Evolutionary conservation across 2,113 vertebrate genomes (phyloP), one percentile per base, ranked within the genome.

Genomic region (Acanthochromis polyacanthus): DNA sequence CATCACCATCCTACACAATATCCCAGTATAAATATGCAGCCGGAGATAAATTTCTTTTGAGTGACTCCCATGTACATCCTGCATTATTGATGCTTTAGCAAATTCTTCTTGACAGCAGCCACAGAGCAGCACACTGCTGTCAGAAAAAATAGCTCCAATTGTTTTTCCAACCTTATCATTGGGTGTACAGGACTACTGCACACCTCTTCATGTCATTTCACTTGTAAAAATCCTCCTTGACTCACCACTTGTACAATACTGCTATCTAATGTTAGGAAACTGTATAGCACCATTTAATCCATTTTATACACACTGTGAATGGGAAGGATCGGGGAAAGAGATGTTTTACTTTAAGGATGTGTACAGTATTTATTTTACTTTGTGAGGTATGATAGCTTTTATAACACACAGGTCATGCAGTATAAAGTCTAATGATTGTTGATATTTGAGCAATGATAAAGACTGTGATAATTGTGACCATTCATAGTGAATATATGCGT

Each of bases 311-410:
- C 83, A 87, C 79, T 90, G 87, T 90, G 75, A 88, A 86, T 75
- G 64, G 25, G 52, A 73, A 79, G 43, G 79, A 81, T n/a, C 50
- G 60, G 25, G 22, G 22, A 63, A 78, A 57, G 64, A 43, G 59
- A 62, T 78, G 77, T 65, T 89, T 71, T 4, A 72, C 69, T 73
- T 83, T 71, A 68, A 82, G 76, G 71, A 92, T 32, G 82, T 94
- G 93, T 94, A 94, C 87, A 94, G 92, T 93, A 95, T 94, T 95
- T 94, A 93, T 93, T 95, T 92, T 89, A 89, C 87, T 92, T 86
- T 85, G 86, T 64, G 78, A 84, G 80, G 72, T 74, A 82, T 87
- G 82, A 92, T 82, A 86, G 81, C 75, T 90, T 93, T 91, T 92
- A 83, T 82, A 70, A 87, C 75, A 76, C 66, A 68, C 71, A 61